Evolutionary conservation across 2,113 vertebrate species (phyloP), one percentile per base, ranked within the genome.

Genomic region (Motacilla tschutschensis): DNA sequence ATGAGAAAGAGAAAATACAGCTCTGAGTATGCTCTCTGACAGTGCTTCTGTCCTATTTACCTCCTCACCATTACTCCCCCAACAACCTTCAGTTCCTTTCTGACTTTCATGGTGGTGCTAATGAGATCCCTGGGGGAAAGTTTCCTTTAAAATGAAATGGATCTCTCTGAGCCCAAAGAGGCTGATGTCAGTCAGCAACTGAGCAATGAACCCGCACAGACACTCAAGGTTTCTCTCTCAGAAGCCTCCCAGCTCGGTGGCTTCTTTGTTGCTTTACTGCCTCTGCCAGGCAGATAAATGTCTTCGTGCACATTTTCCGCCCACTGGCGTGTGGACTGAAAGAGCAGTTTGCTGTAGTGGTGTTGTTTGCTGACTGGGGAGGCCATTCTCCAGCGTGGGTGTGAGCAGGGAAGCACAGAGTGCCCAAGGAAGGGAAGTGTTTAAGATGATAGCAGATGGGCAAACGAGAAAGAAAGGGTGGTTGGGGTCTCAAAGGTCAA

Each of bases 101-200:
- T 81, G 70, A 46, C 62, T 88, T 90, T 81, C 24, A 16, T 69
- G 43, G 24, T 79, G 21, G 20, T 73, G 36, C 76, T 87, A 82
- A 89, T 73, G 69, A 91, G 83, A 83, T 89, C 83, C 65, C 55
- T 54, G 58, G 84, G 38, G 71, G 21, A 69, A 59, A 41, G 76
- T 79, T 79, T 20, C 12, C 33, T 72, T 82, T 76, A 50, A 83
- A 73, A 40, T 40, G 40, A 58, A 83, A 19, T 5, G 6, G 50
- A 60, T 70, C 47, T 82, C 28, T 74, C 26, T 53, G 41, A 85
- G 51, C 26, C 29, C 43, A 15, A 21, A 62, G 51, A 83, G 26
- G 31, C 48, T 77, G 43, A n/a, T 78, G 44, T 71, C 72, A 79
- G 50, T 33, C 82, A 89, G 79, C 65, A 64, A 3, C 29, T 64